Percentiles rank a stretch among this genome's conserved stretches.
These are phyloP conservation scores for Chromoteleia sp. DNA, from an alignment of 2,888 invertebrate species.

Conservation along the genomic window DNA sequence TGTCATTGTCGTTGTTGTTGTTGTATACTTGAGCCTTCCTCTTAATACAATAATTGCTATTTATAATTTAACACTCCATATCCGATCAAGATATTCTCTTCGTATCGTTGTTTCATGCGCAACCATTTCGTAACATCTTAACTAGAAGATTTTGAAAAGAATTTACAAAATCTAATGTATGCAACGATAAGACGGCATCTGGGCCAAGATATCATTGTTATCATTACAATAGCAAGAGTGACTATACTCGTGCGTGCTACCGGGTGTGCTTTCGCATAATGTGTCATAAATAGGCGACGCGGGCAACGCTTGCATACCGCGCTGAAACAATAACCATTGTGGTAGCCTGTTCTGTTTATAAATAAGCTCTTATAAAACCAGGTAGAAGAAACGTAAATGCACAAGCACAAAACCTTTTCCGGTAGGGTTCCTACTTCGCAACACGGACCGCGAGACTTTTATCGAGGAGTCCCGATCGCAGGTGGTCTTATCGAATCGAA, in stretches of 20 bases:
- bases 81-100: too few relatives aligned
- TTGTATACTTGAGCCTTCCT: too few relatives aligned
- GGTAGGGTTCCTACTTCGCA: constrained; percentile 46
- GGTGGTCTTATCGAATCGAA: constrained; percentile 79
- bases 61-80: too few relatives aligned
- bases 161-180: constrained; percentile 76
- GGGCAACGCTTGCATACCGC: constrained; percentile 78
- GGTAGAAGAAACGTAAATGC: constrained; percentile 62
- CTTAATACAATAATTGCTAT: too few relatives aligned
- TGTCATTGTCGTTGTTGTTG: too few relatives aligned
- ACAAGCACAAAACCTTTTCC: constrained; percentile 59
- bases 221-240: constrained; percentile 81
- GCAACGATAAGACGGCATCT: constrained; percentile 75
- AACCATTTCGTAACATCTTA: constrained; percentile 9
- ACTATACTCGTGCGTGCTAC: constrained; percentile 80
- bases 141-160: constrained; percentile 22
- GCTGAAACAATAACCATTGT: constrained; percentile 85
- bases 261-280: constrained; percentile 84
- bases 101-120: constrained; percentile 10
- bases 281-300: constrained; percentile 84
- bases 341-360: constrained; percentile 81
- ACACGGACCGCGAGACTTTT: constrained; percentile 77
- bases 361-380: constrained; percentile 78
- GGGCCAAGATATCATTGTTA: constrained; percentile 81
- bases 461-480: constrained; percentile 75